Conservation (phyloP, 2,888 invertebrate species). For the Doris montereyensis region DNA sequence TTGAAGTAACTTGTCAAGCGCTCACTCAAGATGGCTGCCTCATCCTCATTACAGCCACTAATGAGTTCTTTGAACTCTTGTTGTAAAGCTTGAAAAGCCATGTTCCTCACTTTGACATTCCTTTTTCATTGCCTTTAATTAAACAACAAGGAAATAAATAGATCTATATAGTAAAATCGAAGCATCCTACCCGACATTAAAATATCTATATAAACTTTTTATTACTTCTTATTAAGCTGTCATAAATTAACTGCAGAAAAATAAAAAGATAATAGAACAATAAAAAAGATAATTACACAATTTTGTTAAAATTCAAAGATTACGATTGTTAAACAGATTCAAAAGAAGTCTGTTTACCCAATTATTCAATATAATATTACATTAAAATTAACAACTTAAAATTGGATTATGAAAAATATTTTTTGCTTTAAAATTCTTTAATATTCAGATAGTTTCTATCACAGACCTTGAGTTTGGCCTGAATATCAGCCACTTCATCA, state of each 20-base stretch:
- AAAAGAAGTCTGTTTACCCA: not conserved
- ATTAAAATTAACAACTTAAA: not conserved
- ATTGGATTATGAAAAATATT: not conserved
- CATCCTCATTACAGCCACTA: slow-evolving; percentile 81
- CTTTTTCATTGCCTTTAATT: slow-evolving; percentile 80
- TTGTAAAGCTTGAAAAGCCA: slow-evolving; percentile 83
- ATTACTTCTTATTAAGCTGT: no score
- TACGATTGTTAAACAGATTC: no score
- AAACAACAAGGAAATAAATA: no score
- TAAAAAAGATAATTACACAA: no score
- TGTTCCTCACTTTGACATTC: slow-evolving; percentile 89
- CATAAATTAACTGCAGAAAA: no score
- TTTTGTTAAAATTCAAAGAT: no score
- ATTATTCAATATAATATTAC: not conserved
- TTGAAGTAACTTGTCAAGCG: slow-evolving; percentile 84
- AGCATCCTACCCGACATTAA: no score
- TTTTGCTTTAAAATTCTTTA: not conserved
- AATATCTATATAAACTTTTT: no score
- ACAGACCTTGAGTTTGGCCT: slow-evolving; percentile 82
- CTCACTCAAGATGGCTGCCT: slow-evolving; percentile 82
- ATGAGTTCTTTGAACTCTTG: slow-evolving; percentile 87
- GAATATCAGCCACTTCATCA: slow-evolving; percentile 84
- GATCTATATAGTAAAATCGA: no score
- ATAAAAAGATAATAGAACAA: no score
- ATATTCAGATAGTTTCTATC: not conserved